Conservation (phyloP, 2,113 vertebrate species). For the Microcebus jonahi region DNA sequence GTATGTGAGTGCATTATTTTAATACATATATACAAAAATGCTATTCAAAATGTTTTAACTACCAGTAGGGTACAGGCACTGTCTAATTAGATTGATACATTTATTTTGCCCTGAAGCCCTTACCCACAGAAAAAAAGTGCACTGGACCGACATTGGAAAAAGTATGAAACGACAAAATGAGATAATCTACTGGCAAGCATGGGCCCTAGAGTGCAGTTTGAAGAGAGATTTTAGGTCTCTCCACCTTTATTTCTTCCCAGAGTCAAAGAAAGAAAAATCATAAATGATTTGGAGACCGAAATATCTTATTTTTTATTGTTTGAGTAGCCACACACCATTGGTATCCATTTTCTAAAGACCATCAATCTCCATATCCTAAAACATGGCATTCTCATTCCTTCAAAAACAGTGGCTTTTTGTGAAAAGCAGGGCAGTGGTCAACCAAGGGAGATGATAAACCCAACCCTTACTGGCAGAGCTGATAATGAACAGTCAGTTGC, state of each 20-base stretch:
- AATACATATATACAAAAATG: not conserved
- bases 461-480: constrained; percentile 74
- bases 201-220: not conserved
- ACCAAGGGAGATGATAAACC: constrained; percentile 68
- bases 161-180: not conserved
- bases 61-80: not conserved
- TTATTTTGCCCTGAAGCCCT: not conserved
- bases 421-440: constrained; percentile 59
- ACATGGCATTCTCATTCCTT: not conserved
- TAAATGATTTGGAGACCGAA: not conserved
- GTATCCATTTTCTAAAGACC: constrained; percentile 16
- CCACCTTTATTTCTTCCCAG: not conserved
- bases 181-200: not conserved
- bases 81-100: not conserved
- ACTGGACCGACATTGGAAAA: not conserved
- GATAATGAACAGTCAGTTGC: constrained; percentile 85
- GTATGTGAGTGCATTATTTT: not conserved
- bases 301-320: not conserved
- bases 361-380: not conserved
- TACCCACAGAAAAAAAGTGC: not conserved
- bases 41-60: not conserved
- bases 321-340: not conserved
- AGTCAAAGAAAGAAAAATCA: not conserved
- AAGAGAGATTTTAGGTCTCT: not conserved
- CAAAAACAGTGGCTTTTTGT: constrained; percentile 42